Percentiles rank a stretch among this genome's conserved stretches.
Conservation (phyloP, 2,797 vertebrate species). For the Numenius phaeopus region DNA sequence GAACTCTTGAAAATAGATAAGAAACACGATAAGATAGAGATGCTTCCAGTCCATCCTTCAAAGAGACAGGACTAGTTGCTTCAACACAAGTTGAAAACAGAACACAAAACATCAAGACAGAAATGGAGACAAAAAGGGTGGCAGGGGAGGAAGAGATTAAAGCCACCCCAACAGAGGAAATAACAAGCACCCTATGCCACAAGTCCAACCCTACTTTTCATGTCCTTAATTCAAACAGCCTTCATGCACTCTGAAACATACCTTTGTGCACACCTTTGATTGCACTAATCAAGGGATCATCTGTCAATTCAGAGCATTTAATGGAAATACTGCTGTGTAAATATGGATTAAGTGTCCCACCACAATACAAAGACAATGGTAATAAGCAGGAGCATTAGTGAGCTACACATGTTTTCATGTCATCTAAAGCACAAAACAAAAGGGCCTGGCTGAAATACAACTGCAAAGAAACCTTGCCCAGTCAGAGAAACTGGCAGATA, state of each 20-base stretch:
- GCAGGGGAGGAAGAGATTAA: background rate
- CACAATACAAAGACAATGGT: constrained; percentile 34
- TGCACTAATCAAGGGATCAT: constrained; percentile 12
- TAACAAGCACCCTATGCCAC: background rate
- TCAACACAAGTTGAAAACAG: background rate
- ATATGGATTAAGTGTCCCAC: constrained; percentile 57
- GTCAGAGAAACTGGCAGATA: background rate
- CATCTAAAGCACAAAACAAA: constrained; percentile 1
- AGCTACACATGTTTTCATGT: background rate
- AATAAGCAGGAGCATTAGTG: constrained; percentile 14
- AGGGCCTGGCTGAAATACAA: background rate
- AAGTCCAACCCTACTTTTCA: background rate
- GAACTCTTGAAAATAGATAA: background rate
- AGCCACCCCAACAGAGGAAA: background rate
- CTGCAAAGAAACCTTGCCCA: background rate
- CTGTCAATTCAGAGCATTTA: constrained; percentile 33
- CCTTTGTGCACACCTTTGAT: background rate
- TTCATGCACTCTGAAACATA: constrained; percentile 1
- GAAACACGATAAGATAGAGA: background rate
- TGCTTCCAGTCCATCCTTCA: background rate
- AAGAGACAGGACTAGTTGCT: background rate
- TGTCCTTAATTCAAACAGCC: background rate
- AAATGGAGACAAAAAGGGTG: background rate
- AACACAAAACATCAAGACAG: background rate
- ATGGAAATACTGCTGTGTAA: constrained; percentile 25